These are phyloP conservation scores for Saccostrea glomerata DNA, from an alignment of 1,140 invertebrate species.

Conservation along the genomic window DNA sequence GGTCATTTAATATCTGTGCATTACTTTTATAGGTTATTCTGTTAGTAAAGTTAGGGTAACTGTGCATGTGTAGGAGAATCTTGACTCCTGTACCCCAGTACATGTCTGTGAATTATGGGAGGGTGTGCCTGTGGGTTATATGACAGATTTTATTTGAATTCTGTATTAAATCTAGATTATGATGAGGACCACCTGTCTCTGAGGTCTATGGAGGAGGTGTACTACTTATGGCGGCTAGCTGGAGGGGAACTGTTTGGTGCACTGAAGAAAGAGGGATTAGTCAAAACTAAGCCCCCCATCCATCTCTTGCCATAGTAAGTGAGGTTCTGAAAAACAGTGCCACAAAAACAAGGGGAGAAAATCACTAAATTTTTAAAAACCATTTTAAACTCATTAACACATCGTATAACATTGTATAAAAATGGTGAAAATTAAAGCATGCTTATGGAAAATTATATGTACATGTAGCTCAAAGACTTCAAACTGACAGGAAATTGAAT, in stretches of 20 bases:
- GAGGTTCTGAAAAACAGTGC: not conserved
- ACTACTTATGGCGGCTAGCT: slow-evolving; percentile 96
- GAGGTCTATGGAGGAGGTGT: slow-evolving; percentile 87
- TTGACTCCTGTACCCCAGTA: too few species aligned
- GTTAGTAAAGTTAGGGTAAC: too few species aligned
- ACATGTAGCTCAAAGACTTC: not conserved
- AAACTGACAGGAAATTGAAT: not conserved
- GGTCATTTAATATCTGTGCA: too few species aligned
- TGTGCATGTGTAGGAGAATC: too few species aligned
- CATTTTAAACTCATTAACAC: too few species aligned
- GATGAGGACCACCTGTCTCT: slow-evolving; percentile 78
- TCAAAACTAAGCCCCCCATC: slow-evolving; percentile 83
- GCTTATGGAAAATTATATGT: not conserved
- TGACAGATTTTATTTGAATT: not conserved
- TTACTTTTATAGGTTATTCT: too few species aligned
- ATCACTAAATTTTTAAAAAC: too few species aligned
- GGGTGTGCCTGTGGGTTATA: too few species aligned
- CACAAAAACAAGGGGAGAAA: too few species aligned
- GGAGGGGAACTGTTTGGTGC: slow-evolving; percentile 95
- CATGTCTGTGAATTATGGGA: too few species aligned
- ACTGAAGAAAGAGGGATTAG: slow-evolving; percentile 93
- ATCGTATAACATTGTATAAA: too few species aligned
- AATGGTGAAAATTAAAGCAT: too few species aligned
- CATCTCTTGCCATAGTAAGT: slow-evolving; percentile 80
- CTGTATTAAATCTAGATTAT: slow-evolving; percentile 1